Conservation (phyloP, 2,113 vertebrate species). For the Pongo abelii region DNA sequence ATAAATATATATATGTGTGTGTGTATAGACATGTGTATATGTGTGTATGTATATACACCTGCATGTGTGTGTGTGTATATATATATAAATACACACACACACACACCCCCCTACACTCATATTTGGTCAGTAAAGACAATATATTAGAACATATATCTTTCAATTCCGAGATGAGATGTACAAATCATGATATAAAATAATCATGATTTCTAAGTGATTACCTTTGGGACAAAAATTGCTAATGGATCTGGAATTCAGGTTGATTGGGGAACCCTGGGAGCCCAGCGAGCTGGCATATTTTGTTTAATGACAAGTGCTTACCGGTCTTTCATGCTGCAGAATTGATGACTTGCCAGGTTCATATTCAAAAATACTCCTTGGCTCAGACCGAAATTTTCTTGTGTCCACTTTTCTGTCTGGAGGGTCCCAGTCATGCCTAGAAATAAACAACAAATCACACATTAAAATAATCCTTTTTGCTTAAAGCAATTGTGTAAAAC, state of each 20-base stretch:
- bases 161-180: not conserved
- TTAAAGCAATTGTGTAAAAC: not conserved
- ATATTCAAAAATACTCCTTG: conserved; percentile 99
- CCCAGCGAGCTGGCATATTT: not conserved
- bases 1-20: not conserved
- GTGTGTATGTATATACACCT: too few species aligned
- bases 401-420: conserved; percentile 98
- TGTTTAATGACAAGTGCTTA: conserved; percentile 82
- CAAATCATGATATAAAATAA: not conserved
- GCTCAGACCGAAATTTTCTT: conserved; percentile 96
- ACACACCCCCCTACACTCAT: not conserved
- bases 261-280: not conserved
- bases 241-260: not conserved
- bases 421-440: conserved; percentile 97
- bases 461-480: not conserved
- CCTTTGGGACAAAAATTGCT: not conserved
- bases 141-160: not conserved
- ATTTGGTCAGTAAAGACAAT: not conserved
- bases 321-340: conserved; percentile 95
- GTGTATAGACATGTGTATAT: too few species aligned
- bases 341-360: conserved; percentile 98
- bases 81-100: too few species aligned
- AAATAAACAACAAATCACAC: conserved; percentile 19
- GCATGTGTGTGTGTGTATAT: too few species aligned
- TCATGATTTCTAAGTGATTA: not conserved